phyloP scores from a whole-genome alignment of 2,888 invertebrate species.

The Ditylenchus weischeri region DNA sequence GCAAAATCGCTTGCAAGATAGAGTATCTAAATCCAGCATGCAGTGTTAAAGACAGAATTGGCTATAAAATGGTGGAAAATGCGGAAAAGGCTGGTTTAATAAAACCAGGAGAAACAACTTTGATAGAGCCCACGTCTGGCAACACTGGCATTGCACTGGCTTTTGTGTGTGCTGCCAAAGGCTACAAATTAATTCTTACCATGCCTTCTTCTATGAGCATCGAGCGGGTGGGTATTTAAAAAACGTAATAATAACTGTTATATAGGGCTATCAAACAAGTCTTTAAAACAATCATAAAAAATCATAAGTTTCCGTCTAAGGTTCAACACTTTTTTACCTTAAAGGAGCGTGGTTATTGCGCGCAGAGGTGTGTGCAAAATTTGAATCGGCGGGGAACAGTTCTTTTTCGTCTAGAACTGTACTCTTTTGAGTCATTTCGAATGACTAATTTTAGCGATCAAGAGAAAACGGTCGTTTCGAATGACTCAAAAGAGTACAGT shows the following conservation, averaged over 20 bases:
- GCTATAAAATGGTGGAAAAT: constrained; percentile 54
- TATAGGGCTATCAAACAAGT: background rate
- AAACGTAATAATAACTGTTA: background rate
- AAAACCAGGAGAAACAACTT: constrained; percentile 43
- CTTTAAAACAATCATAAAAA: background rate
- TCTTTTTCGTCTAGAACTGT: too few species aligned
- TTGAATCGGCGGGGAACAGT: too few species aligned
- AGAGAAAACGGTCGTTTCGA: too few species aligned
- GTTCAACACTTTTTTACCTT: too few species aligned
- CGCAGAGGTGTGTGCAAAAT: too few species aligned
- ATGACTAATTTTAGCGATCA: too few species aligned
- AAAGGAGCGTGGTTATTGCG: too few species aligned
- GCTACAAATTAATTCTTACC: constrained; percentile 54
- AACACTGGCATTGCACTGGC: constrained; percentile 57
- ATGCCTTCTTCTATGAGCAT: constrained; percentile 58
- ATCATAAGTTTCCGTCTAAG: too few species aligned
- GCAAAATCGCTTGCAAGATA: constrained; percentile 53
- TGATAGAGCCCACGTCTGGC: constrained; percentile 56
- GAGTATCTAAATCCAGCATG: constrained; percentile 52
- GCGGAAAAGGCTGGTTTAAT: constrained; percentile 51
- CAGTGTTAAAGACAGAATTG: constrained; percentile 58
- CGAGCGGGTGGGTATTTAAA: constrained; percentile 44
- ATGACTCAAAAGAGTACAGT: too few species aligned
- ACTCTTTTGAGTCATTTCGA: too few species aligned
- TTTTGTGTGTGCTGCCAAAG: constrained; percentile 52